Conservation (phyloP, 2,113 vertebrate species). For the Bufo gargarizans region DNA sequence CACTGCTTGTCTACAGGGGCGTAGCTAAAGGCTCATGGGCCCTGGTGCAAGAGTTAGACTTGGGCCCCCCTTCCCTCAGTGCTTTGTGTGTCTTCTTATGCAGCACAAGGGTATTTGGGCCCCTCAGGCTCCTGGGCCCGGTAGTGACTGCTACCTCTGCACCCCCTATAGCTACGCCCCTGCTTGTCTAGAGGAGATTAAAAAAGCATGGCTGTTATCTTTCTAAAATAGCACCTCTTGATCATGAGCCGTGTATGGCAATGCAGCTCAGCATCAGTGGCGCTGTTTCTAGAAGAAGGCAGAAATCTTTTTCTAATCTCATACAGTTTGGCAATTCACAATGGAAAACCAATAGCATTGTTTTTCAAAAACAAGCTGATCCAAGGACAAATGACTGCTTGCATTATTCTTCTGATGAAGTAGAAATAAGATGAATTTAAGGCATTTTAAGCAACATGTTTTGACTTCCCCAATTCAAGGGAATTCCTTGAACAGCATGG, state of each 20-base stretch:
- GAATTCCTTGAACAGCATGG: constrained; percentile 32
- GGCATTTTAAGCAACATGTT: constrained; percentile 13
- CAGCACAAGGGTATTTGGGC: too few species aligned
- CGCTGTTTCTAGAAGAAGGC: neutral
- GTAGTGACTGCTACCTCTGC: too few species aligned
- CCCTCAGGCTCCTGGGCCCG: too few species aligned
- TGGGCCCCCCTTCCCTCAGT: too few species aligned
- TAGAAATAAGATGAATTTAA: neutral
- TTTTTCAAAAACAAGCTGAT: neutral
- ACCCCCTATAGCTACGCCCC: too few species aligned
- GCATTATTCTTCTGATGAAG: neutral
- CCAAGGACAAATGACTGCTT: neutral
- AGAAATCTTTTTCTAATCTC: neutral
- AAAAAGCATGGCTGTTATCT: too few species aligned
- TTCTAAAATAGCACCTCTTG: neutral
- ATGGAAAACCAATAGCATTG: neutral
- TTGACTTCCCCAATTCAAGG: constrained; percentile 3
- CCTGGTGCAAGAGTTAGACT: too few species aligned
- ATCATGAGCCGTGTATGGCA: too few species aligned
- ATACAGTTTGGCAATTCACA: neutral
- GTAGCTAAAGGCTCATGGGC: too few species aligned
- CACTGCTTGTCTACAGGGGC: too few species aligned
- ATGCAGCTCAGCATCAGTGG: neutral
- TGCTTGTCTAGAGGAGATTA: too few species aligned
- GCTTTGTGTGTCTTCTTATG: too few species aligned